Evolutionary conservation across 2,113 vertebrate genomes (phyloP).

Genomic region (Nycticryphes semicollaris): DNA sequence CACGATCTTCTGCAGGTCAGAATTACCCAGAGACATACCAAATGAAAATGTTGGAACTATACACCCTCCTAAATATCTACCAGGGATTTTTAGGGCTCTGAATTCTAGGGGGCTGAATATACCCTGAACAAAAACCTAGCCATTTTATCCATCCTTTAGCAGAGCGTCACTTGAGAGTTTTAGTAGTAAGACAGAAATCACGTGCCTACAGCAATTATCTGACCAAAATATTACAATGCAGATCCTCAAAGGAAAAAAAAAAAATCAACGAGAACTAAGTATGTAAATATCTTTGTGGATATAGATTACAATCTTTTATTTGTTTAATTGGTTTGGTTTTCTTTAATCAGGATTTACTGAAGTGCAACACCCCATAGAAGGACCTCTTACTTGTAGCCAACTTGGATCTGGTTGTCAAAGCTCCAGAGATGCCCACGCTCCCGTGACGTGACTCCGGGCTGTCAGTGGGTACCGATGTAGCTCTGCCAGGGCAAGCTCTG

Average conservation of each 20-base stretch:
- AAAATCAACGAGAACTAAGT: not conserved
- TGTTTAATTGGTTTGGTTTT: not conserved
- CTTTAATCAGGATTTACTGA: not conserved
- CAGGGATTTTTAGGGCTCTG: not conserved
- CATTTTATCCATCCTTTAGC: not conserved
- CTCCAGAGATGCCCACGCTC: too few species aligned
- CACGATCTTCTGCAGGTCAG: not conserved
- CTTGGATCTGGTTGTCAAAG: not conserved
- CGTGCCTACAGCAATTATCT: not conserved
- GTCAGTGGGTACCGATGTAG: fast-evolving
- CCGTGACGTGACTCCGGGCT: fast-evolving
- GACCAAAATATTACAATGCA: not conserved
- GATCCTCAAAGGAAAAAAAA: not conserved
- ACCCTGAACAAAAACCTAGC: not conserved
- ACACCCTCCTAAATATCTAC: not conserved
- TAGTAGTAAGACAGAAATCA: not conserved
- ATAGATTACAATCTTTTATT: not conserved
- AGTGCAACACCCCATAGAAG: not conserved
- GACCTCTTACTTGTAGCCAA: too few species aligned
- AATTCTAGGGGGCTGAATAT: not conserved
- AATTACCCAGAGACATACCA: not conserved
- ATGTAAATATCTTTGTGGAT: not conserved
- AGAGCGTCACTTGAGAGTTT: not conserved
- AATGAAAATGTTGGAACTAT: not conserved
- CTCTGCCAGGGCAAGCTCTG: not conserved